Percentiles rank a stretch among this genome's conserved stretches.
Evolutionary conservation across 2,113 vertebrate species (phyloP).

Genomic region (Tetraodon nigroviridis): DNA sequence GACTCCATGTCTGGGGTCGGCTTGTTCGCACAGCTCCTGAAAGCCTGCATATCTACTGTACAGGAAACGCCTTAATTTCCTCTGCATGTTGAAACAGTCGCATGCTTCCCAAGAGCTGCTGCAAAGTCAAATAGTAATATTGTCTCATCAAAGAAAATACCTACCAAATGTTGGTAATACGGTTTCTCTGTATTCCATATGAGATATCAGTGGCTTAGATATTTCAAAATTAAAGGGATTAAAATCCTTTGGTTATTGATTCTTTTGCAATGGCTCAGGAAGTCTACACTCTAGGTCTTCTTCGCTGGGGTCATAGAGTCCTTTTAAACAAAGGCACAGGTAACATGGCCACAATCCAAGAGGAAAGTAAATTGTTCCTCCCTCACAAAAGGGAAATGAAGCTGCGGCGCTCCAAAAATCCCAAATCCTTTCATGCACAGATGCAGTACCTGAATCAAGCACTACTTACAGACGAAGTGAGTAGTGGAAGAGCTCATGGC

Average conservation of each 20-base stretch:
- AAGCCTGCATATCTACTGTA: constrained; percentile 7
- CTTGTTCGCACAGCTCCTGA: background rate
- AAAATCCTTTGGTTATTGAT: constrained; percentile 25
- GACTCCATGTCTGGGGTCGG: background rate
- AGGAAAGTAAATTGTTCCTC: constrained; percentile 66
- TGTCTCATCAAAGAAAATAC: constrained; percentile 31
- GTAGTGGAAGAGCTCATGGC: too few relatives aligned
- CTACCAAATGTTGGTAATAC: constrained; percentile 10
- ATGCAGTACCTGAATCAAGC: background rate
- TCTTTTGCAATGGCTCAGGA: constrained; percentile 28
- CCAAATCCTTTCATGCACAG: constrained; percentile 25
- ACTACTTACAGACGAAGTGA: too few relatives aligned
- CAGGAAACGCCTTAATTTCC: constrained; percentile 27
- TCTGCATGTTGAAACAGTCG: constrained; percentile 20
- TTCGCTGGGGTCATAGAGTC: constrained; percentile 41
- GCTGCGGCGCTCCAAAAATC: constrained; percentile 44
- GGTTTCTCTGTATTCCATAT: constrained; percentile 15
- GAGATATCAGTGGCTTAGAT: constrained; percentile 27
- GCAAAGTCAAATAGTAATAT: constrained; percentile 14
- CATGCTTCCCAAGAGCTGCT: constrained; percentile 11
- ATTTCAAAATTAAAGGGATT: constrained; percentile 36
- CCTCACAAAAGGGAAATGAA: constrained; percentile 46
- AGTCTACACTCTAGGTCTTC: constrained; percentile 32
- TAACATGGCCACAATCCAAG: constrained; percentile 58
- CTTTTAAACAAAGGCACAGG: constrained; percentile 57